Percentiles rank a stretch among this genome's conserved stretches.
Evolutionary conservation across 2,113 vertebrate genomes (phyloP).

Genomic region (Phyllostomus discolor): DNA sequence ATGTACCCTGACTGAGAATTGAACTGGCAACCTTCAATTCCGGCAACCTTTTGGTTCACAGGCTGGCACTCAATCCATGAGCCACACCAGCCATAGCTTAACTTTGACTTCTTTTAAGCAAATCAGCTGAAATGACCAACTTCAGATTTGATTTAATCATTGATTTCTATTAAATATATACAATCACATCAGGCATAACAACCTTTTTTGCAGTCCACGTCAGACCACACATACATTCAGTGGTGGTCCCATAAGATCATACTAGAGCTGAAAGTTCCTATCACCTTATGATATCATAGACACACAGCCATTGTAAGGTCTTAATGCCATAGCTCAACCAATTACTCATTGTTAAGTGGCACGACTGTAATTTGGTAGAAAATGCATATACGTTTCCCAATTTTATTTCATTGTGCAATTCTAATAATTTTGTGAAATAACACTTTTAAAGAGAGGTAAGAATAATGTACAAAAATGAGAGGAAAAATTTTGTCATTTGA

Average conservation of each 20-base stretch:
- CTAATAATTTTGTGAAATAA: background rate
- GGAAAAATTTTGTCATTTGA: background rate
- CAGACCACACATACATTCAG: background rate
- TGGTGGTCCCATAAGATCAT: background rate
- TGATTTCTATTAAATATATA: background rate
- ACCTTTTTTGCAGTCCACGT: background rate
- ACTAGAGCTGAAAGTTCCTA: background rate
- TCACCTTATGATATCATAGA: background rate
- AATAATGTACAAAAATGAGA: background rate
- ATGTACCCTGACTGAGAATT: too few species aligned
- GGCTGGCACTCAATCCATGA: too few species aligned
- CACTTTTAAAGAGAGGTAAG: background rate
- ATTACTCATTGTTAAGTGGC: background rate
- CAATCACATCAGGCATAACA: background rate
- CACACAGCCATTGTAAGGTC: background rate
- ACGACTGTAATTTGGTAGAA: background rate
- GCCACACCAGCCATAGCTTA: too few species aligned
- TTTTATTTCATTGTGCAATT: background rate
- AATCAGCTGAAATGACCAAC: background rate
- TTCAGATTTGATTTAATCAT: background rate
- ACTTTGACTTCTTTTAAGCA: background rate
- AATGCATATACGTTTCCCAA: background rate
- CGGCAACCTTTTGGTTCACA: too few species aligned
- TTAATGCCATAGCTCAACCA: background rate
- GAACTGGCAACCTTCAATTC: too few species aligned